Evolutionary conservation across 2,113 vertebrate species (phyloP), one percentile per base, ranked within the genome.

Genomic region (Heterotis niloticus): DNA sequence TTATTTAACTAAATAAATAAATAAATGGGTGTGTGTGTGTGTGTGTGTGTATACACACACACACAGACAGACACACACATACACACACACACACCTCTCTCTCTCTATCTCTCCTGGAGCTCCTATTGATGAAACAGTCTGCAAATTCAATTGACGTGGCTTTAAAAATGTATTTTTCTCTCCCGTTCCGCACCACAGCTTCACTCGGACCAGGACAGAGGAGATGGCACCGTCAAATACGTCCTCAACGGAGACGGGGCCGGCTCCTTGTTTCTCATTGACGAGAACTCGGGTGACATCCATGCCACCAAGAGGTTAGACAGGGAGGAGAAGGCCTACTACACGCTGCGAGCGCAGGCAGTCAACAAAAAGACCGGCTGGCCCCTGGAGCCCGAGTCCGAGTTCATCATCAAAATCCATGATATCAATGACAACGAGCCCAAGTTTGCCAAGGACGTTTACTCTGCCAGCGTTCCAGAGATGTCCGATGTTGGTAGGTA

Each of bases 391-490:
- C 96, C 96, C 4, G 93, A 96, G 82, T 97, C 96, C 0, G 95
- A 98, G 81, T 99, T 99, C 91, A 91, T 97, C 90, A 97, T 99
- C 90, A 99, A 98, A 90, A 98, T 99, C 89, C 97, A 98, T 74
- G 96, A 98, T 89, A 98, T 98, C 90, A 98, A 98, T 26, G 97
- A 98, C 91, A 98, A 98, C 51, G 97, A 96, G 79, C 97, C 96
- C 10, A 94, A 94, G 78, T 99, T 99, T 90, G 95, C 95, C 84
- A 93, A 93, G 88, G 95, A 97, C 0, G 82, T 92, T 44, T 99
- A 98, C 87, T 88, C 91, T 10, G 96, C 96, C 83, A 89, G 88
- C 0, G 96, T 98, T 70, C 95, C 96, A 0, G 97, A 99, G 86
- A 98, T 98, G 96, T 94, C 96, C 12, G 95, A 97, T 68, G 92